A percentile compares a stretch with the other conserved stretches of the same genome.
phyloP scores from a whole-genome alignment of 2,113 vertebrate genomes.

The Halichoerus grypus region DNA sequence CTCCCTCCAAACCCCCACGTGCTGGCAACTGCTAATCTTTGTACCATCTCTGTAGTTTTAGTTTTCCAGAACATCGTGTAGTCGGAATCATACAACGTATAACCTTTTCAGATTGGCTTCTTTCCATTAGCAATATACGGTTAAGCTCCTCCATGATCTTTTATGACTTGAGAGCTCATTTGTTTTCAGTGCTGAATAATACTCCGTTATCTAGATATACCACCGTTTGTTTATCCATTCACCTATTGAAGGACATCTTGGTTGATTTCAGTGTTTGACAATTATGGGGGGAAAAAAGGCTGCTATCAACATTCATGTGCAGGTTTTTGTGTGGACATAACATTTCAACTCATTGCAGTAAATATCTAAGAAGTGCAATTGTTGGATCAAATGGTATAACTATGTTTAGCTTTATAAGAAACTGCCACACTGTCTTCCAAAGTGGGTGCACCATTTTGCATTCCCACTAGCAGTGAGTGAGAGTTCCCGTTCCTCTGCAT shows the following conservation, averaged over 20 bases:
- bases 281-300: background rate
- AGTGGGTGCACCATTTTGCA: background rate
- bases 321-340: background rate
- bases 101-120: background rate
- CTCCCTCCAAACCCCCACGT: background rate
- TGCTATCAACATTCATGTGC: background rate
- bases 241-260: background rate
- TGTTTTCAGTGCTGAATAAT: background rate
- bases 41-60: background rate
- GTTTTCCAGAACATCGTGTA: background rate
- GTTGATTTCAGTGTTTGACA: background rate
- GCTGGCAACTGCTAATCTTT: background rate
- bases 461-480: background rate
- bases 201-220: background rate
- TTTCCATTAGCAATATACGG: background rate
- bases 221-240: background rate
- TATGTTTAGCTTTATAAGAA: background rate
- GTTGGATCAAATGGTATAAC: background rate
- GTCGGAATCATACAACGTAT: background rate
- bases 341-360: background rate
- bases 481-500: background rate
- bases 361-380: background rate
- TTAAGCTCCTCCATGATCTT: background rate
- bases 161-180: background rate
- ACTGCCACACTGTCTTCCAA: background rate